Evolutionary conservation across 2,888 invertebrate genomes (phyloP), one percentile per base, ranked within the genome.

Genomic region (Eupithecia vulgata): DNA sequence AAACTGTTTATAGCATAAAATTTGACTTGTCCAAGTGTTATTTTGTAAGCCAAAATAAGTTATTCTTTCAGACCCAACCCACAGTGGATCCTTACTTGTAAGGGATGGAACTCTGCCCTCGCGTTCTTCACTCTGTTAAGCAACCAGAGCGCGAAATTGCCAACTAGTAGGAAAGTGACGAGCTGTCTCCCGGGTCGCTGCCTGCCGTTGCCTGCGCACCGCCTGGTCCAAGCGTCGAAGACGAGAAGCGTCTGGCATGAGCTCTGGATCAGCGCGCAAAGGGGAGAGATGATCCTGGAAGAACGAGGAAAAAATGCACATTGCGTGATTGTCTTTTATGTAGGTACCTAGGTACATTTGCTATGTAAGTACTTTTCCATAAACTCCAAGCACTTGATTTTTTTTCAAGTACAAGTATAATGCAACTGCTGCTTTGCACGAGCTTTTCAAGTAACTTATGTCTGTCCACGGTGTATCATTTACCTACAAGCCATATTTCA

Each of bases 101-200:
- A 89, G 0, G 96, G 96, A 82, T 96, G 95, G 48, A 96, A 96
- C 76, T 96, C 96, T 0, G 96, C 95, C 62, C 96, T 90, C 1
- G 96, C 95, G 78, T 96, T 96, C 84, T 96, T 96, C 70, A 96
- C 93, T 13, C 96, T 95, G 82, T 96, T 96, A 10, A 97, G 94
- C n/a, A 96, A 95, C 96, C 96, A 96, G 74, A 96, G 90, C 1
- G 96, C 96, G 64, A 96, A 95, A 86, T 96, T 96, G 15, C 95
- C 94, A 0, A 95, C 95, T 15, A 96, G 92, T 0, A 97, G 92
- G 84, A 97, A 97, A 0, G 97, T 97, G 68, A 97, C 95, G 71
- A 96, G 90, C 82, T 97, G 96, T 37, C 96, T 92, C 13, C 97
- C 96, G 0, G 96, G 96, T 73, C 95, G 85, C 62, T 85, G 87